Conservation (phyloP, 1,140 invertebrate genomes). For the Panagrolaimus sp. region DNA sequence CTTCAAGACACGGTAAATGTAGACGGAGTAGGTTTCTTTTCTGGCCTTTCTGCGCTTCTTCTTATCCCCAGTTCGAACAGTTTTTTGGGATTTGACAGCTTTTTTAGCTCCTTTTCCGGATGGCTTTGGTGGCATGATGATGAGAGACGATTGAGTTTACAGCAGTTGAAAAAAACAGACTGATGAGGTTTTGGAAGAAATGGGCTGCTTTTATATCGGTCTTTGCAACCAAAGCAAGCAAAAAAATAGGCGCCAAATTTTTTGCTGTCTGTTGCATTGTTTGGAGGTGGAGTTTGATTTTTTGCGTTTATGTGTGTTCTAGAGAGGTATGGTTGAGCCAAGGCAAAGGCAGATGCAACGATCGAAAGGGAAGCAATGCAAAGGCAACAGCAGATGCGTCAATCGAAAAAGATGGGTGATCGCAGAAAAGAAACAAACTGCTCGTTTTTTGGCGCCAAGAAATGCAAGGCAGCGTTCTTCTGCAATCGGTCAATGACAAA, state of each 20-base stretch:
- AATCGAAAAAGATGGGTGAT: too few species aligned
- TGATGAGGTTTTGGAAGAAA: not conserved
- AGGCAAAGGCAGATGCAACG: too few species aligned
- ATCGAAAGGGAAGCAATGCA: too few species aligned
- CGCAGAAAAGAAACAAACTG: too few species aligned
- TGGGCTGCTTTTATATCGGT: not conserved
- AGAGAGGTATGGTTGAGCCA: too few species aligned
- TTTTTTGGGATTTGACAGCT: constrained; percentile 44
- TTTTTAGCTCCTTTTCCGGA: constrained; percentile 47
- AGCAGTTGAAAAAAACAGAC: not conserved
- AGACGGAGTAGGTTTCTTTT: constrained; percentile 59
- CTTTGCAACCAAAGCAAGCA: not conserved
- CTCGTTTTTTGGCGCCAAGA: not conserved
- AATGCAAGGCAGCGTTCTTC: not conserved
- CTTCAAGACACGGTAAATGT: constrained; percentile 51
- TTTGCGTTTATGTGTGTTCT: not conserved
- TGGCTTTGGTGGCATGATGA: constrained; percentile 38
- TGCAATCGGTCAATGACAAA: not conserved
- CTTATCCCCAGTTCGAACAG: constrained; percentile 36
- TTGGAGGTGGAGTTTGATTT: not conserved
- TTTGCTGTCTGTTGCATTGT: not conserved
- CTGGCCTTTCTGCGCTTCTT: constrained; percentile 60
- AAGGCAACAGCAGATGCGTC: too few species aligned
- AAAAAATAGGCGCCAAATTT: not conserved
- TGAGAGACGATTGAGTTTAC: not conserved